These are phyloP conservation scores for Dolichomitus sp. DNA, from an alignment of 2,888 invertebrate genomes.

Conservation along the genomic window DNA sequence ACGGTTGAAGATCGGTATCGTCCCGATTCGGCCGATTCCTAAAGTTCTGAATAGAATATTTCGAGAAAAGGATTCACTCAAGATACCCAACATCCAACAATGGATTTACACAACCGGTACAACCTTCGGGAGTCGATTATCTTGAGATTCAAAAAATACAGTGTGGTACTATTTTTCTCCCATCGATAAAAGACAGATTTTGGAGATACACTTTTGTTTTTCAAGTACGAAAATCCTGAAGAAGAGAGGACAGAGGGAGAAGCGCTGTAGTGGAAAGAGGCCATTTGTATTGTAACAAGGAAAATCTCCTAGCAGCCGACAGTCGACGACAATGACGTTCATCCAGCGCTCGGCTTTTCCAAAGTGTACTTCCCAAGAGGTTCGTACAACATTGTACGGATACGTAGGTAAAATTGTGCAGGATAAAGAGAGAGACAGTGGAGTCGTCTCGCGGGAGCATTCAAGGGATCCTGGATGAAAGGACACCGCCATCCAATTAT, in stretches of 20 bases:
- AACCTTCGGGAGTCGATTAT: constrained; percentile 18
- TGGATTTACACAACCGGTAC: constrained; percentile 28
- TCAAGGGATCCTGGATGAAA: constrained; percentile 79
- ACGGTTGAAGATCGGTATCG: constrained; percentile 26
- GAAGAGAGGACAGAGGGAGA: constrained; percentile 24
- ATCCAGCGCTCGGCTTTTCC: constrained; percentile 52
- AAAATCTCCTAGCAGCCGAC: constrained; percentile 34
- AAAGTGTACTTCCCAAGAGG: constrained; percentile 52
- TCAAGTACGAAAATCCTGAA: constrained; percentile 50
- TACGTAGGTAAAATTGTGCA: constrained; percentile 49
- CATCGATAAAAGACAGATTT: constrained; percentile 44
- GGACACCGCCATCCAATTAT: constrained; percentile 85
- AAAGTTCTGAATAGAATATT: constrained; percentile 9
- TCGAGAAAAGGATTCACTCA: constrained; percentile 31
- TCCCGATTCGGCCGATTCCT: not conserved
- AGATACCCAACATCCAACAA: constrained; percentile 57
- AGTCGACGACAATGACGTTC: constrained; percentile 67
- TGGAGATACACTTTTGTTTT: constrained; percentile 59
- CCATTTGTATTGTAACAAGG: constrained; percentile 47
- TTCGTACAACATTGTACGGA: constrained; percentile 41
- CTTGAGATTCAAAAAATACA: not conserved
- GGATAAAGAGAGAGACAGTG: constrained; percentile 57
- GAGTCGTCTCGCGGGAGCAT: constrained; percentile 70
- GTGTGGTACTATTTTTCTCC: not conserved
- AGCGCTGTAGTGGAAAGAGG: constrained; percentile 25